Conservation (phyloP, 2,113 vertebrate species). For the Muntiacus reevesi region DNA sequence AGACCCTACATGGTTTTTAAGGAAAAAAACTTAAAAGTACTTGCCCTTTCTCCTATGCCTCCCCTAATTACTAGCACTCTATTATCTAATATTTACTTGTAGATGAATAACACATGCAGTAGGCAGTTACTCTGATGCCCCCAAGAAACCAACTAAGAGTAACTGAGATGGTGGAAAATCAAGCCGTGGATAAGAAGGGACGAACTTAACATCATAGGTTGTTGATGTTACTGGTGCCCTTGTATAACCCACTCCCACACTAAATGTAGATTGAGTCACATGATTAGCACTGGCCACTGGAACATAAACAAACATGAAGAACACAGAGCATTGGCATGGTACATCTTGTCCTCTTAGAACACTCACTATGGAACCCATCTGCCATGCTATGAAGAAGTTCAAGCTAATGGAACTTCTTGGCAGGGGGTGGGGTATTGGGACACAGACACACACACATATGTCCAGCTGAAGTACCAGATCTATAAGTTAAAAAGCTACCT, state of each 20-base stretch:
- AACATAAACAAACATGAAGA: not conserved
- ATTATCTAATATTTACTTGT: not conserved
- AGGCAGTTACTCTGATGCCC: not conserved
- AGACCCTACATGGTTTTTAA: not conserved
- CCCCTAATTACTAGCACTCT: not conserved
- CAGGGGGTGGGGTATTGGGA: rapidly evolving
- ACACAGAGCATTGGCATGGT: not conserved
- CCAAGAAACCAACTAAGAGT: not conserved
- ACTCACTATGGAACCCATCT: not conserved
- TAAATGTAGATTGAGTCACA: not conserved
- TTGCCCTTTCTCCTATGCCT: not conserved
- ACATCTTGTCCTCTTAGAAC: not conserved
- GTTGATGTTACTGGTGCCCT: not conserved
- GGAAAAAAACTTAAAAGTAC: not conserved
- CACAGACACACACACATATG: not conserved
- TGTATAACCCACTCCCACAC: not conserved
- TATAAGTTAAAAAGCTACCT: not conserved
- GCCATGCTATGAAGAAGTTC: not conserved
- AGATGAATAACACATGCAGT: not conserved
- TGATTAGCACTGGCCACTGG: not conserved
- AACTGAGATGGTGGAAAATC: not conserved
- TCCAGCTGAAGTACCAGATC: not conserved
- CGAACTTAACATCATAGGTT: not conserved
- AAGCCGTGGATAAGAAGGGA: not conserved
- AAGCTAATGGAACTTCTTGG: not conserved